These are phyloP conservation scores for Sminthopsis crassicaudata DNA, from an alignment of 2,113 vertebrate genomes.

Conservation along the genomic window DNA sequence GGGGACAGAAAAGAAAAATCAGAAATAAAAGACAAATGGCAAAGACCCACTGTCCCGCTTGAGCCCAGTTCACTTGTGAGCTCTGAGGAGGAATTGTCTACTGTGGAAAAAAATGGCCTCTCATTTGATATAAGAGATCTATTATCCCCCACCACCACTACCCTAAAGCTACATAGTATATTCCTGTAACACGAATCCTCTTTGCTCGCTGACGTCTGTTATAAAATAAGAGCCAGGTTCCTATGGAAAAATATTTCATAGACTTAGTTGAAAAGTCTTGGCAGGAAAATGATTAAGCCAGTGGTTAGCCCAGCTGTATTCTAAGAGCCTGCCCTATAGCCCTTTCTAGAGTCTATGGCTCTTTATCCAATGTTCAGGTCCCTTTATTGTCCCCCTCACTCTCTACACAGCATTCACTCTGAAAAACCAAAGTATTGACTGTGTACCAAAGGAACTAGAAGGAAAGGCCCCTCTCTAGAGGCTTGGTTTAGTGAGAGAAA, in stretches of 20 bases:
- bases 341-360: neutral
- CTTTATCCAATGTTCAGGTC: neutral
- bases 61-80: neutral
- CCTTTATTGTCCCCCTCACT: neutral
- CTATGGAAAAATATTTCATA: neutral
- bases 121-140: neutral
- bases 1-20: neutral
- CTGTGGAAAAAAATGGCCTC: neutral
- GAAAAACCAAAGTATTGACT: neutral
- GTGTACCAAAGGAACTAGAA: neutral
- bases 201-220: neutral
- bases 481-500: neutral
- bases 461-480: neutral
- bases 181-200: neutral
- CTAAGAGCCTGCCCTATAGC: neutral
- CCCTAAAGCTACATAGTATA: neutral
- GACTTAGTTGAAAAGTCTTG: neutral
- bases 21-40: neutral
- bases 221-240: neutral
- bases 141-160: neutral
- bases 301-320: neutral
- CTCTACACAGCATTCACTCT: neutral
- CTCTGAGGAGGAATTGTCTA: neutral
- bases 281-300: neutral
- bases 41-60: neutral